These are phyloP conservation scores for Folsomia manolachei DNA, from an alignment of 2,888 invertebrate species.

Conservation along the genomic window DNA sequence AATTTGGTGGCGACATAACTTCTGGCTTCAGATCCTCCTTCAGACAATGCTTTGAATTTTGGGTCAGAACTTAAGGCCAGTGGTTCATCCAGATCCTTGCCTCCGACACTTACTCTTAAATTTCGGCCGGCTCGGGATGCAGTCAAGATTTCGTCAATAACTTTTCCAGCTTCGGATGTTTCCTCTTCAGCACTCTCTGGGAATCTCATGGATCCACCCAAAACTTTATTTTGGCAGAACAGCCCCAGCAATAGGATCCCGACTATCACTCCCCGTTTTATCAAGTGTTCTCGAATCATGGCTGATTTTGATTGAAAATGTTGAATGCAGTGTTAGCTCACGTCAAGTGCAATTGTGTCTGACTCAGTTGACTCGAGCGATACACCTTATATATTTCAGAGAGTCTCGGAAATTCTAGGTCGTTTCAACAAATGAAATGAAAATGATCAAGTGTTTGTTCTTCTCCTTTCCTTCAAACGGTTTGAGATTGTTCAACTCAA, in stretches of 20 bases:
- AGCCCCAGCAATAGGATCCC: background rate
- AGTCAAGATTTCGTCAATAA: constrained; percentile 36
- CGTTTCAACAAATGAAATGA: background rate
- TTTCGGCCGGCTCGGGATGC: constrained; percentile 36
- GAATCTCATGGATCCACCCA: constrained; percentile 32
- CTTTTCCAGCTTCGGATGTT: constrained; percentile 24
- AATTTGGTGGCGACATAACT: constrained; percentile 77
- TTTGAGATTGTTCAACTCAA: too few species aligned
- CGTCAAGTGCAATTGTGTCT: background rate
- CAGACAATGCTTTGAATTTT: constrained; percentile 72
- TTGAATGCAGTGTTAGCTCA: background rate
- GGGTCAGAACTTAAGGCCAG: constrained; percentile 60
- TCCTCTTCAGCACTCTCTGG: constrained; percentile 29
- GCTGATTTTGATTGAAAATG: background rate
- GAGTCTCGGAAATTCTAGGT: background rate
- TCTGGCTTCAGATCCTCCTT: constrained; percentile 70
- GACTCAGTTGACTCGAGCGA: background rate
- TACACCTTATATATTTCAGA: background rate
- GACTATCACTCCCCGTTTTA: background rate
- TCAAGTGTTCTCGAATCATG: constrained; percentile 10
- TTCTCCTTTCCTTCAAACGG: too few species aligned
- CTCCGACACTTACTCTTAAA: constrained; percentile 29
- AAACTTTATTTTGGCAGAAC: background rate
- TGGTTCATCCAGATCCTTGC: constrained; percentile 24
- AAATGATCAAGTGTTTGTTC: background rate